Evolutionary conservation across 2,888 invertebrate genomes (phyloP), one percentile per base, ranked within the genome.

Genomic region (Chloroclysta siterata): DNA sequence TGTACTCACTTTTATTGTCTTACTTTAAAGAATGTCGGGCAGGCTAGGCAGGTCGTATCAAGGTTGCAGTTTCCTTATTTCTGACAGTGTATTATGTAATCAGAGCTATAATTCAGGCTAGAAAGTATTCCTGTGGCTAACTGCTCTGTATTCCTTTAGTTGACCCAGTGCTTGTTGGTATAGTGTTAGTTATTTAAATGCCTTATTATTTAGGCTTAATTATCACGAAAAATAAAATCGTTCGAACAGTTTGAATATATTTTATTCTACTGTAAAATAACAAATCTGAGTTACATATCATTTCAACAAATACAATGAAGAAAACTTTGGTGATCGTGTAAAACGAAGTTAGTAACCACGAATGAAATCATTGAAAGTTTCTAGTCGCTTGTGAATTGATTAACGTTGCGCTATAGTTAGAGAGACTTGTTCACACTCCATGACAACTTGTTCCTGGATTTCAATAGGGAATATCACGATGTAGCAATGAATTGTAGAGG

Each of bases 301-400:
- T 63, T 59, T 57, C 47, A 53, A 1, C 33, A 33, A 5, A 33
- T 33, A 33, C 8, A 8, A 8, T 33, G 7, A 33, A 33, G 53
- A 56, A 65, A 65, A 63, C 71, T 76, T 77, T 70, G 60, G 73
- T 73, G 68, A 65, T 72, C 60, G 56, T 70, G 69, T 69, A 66
- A 73, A 71, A 69, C 66, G 57, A 69, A 71, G 69, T 72, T 66
- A 55, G 65, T 68, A 70, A 72, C 72, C 70, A 70, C 69, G 63
- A 70, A 72, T 70, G 53, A 71, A 68, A 70, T 66, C 61, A 71
- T 74, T 72, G 64, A 71, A 74, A 77, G 70, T 77, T 77, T 71
- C 52, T 59, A 71, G 65, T 74, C 60, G 63, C 71, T 76, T 72
- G 53, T 72, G 71, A 73, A 78, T 77, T 74, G 73, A 80, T 79